A percentile compares a stretch with the other conserved stretches of the same genome.
phyloP scores from a whole-genome alignment of 92 coral and sea anemone genomes.

The Porites lobata region DNA sequence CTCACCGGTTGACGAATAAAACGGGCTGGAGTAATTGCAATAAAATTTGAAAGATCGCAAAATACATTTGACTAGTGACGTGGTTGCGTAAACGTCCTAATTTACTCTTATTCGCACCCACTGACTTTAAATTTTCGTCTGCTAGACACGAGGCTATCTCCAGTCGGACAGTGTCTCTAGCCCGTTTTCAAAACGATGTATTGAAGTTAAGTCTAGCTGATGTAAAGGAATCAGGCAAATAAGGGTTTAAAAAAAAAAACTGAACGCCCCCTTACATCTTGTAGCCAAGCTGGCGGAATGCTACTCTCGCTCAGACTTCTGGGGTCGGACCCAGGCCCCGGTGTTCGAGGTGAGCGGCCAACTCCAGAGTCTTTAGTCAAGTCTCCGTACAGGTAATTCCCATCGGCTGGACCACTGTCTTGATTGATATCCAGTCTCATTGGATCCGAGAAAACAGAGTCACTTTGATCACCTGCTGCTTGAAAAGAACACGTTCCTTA shows the following conservation, averaged over 20 bases:
- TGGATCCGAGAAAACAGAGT: slow-evolving; percentile 86
- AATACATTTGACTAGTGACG: too few species aligned
- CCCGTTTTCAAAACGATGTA: too few species aligned
- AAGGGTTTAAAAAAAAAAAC: neutral
- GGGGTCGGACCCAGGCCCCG: slow-evolving; percentile 63
- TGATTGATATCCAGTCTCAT: slow-evolving; percentile 76
- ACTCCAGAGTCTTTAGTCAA: slow-evolving; percentile 95
- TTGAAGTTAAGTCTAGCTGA: too few species aligned
- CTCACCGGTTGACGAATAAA: too few species aligned
- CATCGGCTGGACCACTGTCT: slow-evolving; percentile 55
- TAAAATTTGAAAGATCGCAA: too few species aligned
- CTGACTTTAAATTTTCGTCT: too few species aligned
- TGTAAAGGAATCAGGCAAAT: neutral
- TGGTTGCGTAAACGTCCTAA: too few species aligned
- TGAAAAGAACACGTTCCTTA: neutral
- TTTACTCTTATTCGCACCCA: too few species aligned
- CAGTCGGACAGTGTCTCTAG: too few species aligned
- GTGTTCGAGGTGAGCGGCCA: slow-evolving; percentile 93
- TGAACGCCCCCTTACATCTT: slow-evolving; percentile 77
- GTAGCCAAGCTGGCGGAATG: slow-evolving; percentile 93
- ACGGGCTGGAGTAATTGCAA: too few species aligned
- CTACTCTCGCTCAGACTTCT: slow-evolving; percentile 85
- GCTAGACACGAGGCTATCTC: too few species aligned
- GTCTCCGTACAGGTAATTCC: slow-evolving; percentile 71
- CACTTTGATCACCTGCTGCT: slow-evolving; percentile 79